Base-by-base conservation (phyloP, 2,113 vertebrate genomes). In the Colius striatus region DNA sequence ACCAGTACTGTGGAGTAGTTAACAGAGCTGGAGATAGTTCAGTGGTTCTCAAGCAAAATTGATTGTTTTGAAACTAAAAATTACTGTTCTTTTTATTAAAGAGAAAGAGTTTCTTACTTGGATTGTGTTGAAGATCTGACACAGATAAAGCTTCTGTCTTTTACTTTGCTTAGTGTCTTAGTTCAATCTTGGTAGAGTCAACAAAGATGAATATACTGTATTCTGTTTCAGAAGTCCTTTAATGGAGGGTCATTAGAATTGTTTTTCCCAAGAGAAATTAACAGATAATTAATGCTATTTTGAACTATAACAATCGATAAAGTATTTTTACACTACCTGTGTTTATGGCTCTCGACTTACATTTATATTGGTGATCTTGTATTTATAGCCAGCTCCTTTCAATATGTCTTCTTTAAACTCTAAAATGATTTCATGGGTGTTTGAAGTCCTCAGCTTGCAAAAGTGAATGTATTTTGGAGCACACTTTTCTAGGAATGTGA, bases 231-330 rank as follows among this genome's bases (percentile, higher is more conserved):
- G 83, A 78, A 89, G 27, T 9, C 25, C 25, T 92, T 92, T 73
- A 57, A 21, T 41, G 16, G 7, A 55, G 29, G 11, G 6, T 88
- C 77, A 32, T 60, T 80, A 65, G 29, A 61, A 45, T 55, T 65
- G 43, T 36, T 93, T 88, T 93, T 92, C 72, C 60, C 53, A 57
- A 41, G 76, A 84, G 75, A 74, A 88, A 41, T 86, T 63, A 86
- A 63, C 4, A 74, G 76, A 75, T 9, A 84, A 65, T 80, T 61
- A 65, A 23, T 77, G 45, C 32, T 80, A 38, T 79, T 94, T 85
- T 85, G 62, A 48, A 58, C 17, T 70, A 38, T 4, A 61, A 45
- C 30, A 67, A 43, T 72, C 25, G 0, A 45, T 81, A 21, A 80
- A 65, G 36, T 78, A 38, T 86, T 92, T 94, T 86, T 74, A 50